These are phyloP conservation scores for Diachasma alloeum DNA, from an alignment of 1,140 invertebrate genomes.

Conservation along the genomic window DNA sequence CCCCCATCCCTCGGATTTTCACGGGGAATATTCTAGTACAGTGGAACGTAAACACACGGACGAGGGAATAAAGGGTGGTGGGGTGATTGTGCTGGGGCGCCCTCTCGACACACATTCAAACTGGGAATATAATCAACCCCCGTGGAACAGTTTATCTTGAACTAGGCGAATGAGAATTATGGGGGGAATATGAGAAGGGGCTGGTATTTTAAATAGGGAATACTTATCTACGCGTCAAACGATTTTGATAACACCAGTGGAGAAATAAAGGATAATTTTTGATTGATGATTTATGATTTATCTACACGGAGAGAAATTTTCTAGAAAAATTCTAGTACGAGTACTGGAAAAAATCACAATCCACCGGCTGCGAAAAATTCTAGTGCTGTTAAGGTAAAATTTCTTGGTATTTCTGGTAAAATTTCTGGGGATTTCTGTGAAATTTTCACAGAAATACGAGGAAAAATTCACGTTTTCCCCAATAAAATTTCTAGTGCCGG, in stretches of 20 bases:
- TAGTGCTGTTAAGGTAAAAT: too few species aligned
- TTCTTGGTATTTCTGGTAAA: too few species aligned
- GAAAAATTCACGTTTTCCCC: too few species aligned
- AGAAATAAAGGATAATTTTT: neutral
- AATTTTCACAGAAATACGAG: too few species aligned
- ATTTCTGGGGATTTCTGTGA: too few species aligned
- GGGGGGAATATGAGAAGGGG: slow-evolving; percentile 37
- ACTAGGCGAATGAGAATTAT: slow-evolving; percentile 6
- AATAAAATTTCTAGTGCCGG: too few species aligned
- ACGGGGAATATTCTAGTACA: neutral
- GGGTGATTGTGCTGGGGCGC: neutral
- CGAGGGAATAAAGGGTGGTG: neutral
- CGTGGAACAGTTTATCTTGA: slow-evolving; percentile 58
- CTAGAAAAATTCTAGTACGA: too few species aligned
- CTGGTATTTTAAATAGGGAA: slow-evolving; percentile 65
- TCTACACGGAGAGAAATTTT: too few species aligned
- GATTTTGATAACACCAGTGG: neutral
- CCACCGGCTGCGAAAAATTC: too few species aligned
- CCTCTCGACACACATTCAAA: slow-evolving; percentile 9
- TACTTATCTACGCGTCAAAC: slow-evolving; percentile 55
- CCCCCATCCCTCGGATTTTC: neutral
- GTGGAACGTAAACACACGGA: slow-evolving; percentile 10
- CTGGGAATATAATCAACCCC: slow-evolving; percentile 53
- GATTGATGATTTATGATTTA: neutral
- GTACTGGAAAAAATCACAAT: too few species aligned